phyloP scores from a whole-genome alignment of 1,140 invertebrate species.

The Bathynomus jamesi region DNA sequence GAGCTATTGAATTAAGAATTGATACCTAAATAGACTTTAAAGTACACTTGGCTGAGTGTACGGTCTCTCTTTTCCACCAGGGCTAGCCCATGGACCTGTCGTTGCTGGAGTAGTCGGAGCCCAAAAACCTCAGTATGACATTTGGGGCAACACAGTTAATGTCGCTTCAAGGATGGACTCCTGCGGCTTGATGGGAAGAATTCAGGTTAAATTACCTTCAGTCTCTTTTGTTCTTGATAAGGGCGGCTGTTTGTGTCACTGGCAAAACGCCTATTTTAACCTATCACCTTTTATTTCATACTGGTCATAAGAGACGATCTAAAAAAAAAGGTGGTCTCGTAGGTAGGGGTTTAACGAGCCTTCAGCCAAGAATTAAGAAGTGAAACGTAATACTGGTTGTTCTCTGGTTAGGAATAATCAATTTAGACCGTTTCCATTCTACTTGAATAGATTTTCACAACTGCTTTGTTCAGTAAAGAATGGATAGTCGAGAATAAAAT shows the following conservation, averaged over 20 bases:
- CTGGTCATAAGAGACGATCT: neutral
- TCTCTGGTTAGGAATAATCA: too few relatives aligned
- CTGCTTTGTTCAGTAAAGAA: too few relatives aligned
- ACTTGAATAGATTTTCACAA: too few relatives aligned
- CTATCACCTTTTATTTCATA: neutral
- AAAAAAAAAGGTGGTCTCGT: constrained; percentile 13
- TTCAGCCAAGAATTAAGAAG: neutral
- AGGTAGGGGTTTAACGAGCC: neutral
- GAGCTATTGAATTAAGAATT: neutral
- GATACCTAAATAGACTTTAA: neutral
- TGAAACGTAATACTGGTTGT: neutral
- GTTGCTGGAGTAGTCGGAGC: constrained; percentile 90
- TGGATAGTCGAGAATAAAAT: too few relatives aligned
- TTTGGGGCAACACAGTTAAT: constrained; percentile 96
- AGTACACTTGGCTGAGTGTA: neutral
- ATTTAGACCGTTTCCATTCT: too few relatives aligned
- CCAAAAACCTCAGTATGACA: constrained; percentile 95
- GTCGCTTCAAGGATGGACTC: constrained; percentile 92
- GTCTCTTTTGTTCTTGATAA: neutral
- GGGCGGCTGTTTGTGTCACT: neutral
- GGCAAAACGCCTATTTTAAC: neutral
- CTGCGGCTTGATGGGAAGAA: constrained; percentile 75
- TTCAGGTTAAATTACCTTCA: constrained; percentile 45
- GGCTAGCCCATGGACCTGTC: constrained; percentile 87
- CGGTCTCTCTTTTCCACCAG: constrained; percentile 45